These are phyloP conservation scores for Electrona antarctica DNA, from an alignment of 2,113 vertebrate genomes.

Conservation along the genomic window DNA sequence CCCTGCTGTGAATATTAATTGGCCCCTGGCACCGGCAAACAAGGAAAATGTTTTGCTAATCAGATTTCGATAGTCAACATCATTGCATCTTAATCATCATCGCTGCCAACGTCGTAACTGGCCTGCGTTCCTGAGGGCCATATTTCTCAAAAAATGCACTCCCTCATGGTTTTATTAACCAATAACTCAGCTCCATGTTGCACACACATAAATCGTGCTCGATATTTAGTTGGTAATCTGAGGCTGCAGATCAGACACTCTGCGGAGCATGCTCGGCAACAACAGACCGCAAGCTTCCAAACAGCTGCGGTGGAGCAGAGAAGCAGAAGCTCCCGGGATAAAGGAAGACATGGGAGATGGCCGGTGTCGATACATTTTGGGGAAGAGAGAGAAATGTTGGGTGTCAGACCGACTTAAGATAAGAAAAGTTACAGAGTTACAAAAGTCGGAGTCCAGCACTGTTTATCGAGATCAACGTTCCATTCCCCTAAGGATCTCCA, in stretches of 20 bases:
- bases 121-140: constrained; percentile 39
- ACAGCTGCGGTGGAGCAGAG: not conserved
- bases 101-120: constrained; percentile 46
- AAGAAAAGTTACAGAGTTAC: no score
- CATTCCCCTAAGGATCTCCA: no score
- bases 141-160: constrained; percentile 9
- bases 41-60: constrained; percentile 58
- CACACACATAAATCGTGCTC: constrained; percentile 30
- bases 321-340: constrained; percentile 3
- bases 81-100: constrained; percentile 38
- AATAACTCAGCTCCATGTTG: not conserved
- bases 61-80: constrained; percentile 59
- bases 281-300: constrained; percentile 39
- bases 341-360: constrained; percentile 27
- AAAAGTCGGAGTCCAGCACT: no score
- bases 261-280: constrained; percentile 11
- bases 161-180: constrained; percentile 28
- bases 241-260: constrained; percentile 28
- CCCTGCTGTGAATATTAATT: constrained; percentile 68
- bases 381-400: not conserved
- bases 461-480: no score
- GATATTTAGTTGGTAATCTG: constrained; percentile 28
- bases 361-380: constrained; percentile 26
- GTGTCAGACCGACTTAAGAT: no score
- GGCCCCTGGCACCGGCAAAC: constrained; percentile 49